These are phyloP conservation scores for Leptinotarsa texana DNA, from an alignment of 1,140 invertebrate species.

Conservation along the genomic window DNA sequence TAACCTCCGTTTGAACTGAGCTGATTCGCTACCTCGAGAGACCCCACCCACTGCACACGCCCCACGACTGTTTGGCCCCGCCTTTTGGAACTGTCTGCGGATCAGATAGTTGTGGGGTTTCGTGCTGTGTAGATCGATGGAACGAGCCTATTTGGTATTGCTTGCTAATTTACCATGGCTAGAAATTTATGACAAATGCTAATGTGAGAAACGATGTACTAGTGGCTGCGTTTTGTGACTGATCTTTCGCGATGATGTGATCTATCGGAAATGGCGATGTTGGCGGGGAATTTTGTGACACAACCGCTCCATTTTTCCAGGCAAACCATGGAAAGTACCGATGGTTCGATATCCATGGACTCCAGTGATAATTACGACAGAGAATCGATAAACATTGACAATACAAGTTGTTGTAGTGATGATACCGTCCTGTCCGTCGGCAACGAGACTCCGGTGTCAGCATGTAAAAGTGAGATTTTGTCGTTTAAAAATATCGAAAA, in stretches of 20 bases:
- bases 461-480: conserved; percentile 44
- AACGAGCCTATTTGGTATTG: neutral
- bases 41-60: conserved; percentile 12
- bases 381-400: conserved; percentile 48
- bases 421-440: conserved; percentile 70
- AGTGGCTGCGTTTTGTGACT: neutral
- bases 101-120: conserved; percentile 51
- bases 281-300: conserved; percentile 46
- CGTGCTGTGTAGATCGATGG: conserved; percentile 49
- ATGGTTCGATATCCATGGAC: conserved; percentile 53
- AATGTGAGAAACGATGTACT: conserved; percentile 9
- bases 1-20: neutral
- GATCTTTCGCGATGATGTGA: neutral
- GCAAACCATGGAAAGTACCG: conserved; percentile 48
- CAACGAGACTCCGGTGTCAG: conserved; percentile 58
- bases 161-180: conserved; percentile 9
- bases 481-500: conserved; percentile 65
- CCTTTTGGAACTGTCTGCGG: conserved; percentile 38
- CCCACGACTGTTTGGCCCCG: conserved; percentile 40
- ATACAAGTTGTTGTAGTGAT: conserved; percentile 66
- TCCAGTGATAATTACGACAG: conserved; percentile 50
- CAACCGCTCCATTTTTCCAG: conserved; percentile 42
- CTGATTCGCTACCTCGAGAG: conserved; percentile 20
- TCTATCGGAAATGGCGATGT: conserved; percentile 47
- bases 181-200: conserved; percentile 16